Evolutionary conservation across 2,113 vertebrate genomes (phyloP), one percentile per base, ranked within the genome.

Genomic region (Poeciliopsis occidentalis): DNA sequence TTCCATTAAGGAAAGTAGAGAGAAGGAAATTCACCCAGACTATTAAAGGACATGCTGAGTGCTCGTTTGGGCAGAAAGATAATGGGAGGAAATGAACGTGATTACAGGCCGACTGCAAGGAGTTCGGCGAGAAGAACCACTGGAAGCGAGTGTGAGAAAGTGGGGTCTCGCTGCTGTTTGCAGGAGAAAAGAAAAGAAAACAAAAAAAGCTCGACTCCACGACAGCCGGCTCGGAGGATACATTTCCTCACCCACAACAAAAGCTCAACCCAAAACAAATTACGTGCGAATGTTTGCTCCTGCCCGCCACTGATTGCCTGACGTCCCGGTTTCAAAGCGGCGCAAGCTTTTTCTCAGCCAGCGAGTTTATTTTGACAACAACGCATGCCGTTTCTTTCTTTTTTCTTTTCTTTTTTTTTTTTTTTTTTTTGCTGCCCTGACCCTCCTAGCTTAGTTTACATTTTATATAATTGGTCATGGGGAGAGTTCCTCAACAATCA

Each of bases 1-100:
- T 69, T 87, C 82, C 70, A 85, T 89, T 84, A 82, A 80, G 60
- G 61, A 64, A 82, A 86, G 77, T 60, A 82, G 76, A 71, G 70
- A 76, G 66, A 73, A 67, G 84, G 82, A 92, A 86, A 79, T 78
- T 65, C 69, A 67, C n/a, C 79, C 72, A 44, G 68, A 39, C 73
- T 62, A 75, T 83, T 80, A 83, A 32, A 69, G 63, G 61, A 81
- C 76, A 76, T 80, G 79, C 69, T 82, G 73, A 82, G 82, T 84
- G 85, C 85, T 87, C 31, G 77, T 85, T 89, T 81, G 67, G 77
- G 86, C 69, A 78, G 77, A 87, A 89, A 90, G 76, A 93, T 92
- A 91, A 90, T 88, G 83, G 76, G 71, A 82, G 88, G 89, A 93
- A 90, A 89, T 90, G 19, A 75, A 84, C 8, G 37, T 87, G 87